Conservation (phyloP, 2,888 invertebrate genomes). For the Scaptomyza reducta region DNA sequence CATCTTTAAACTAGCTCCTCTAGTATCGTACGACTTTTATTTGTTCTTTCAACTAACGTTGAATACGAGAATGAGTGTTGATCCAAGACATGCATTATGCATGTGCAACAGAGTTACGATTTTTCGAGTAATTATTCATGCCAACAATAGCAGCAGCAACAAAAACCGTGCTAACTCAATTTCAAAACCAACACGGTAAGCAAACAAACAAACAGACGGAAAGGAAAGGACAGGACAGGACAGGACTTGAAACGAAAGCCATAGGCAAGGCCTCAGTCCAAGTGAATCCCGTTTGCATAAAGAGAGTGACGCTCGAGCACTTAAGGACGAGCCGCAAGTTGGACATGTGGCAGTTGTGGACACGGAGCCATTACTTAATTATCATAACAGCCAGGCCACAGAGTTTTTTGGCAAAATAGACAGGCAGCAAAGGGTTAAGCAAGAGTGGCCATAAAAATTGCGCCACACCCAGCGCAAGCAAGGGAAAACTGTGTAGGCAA, state of each 20-base stretch:
- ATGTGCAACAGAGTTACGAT: conserved; percentile 54
- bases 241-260: background rate
- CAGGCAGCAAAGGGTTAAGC: conserved; percentile 52
- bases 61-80: conserved; percentile 28
- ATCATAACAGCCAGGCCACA: conserved; percentile 68
- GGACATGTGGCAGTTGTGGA: conserved; percentile 47
- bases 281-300: conserved; percentile 59
- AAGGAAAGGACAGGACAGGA: conserved; percentile 12
- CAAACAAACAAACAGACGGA: conserved; percentile 22
- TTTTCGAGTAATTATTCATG: conserved; percentile 67
- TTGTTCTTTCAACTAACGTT: conserved; percentile 7
- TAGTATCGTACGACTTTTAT: background rate
- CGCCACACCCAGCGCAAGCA: conserved; percentile 61
- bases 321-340: conserved; percentile 58
- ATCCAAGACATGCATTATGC: conserved; percentile 41
- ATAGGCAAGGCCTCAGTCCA: conserved; percentile 2
- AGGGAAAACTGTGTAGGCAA: background rate
- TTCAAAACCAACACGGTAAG: conserved; percentile 51
- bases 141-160: conserved; percentile 35
- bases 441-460: conserved; percentile 60
- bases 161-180: conserved; percentile 56
- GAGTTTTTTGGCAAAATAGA: conserved; percentile 66
- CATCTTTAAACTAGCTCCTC: background rate
- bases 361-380: conserved; percentile 77
- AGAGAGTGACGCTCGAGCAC: conserved; percentile 73